Percentiles rank a stretch among this genome's conserved stretches.
These are phyloP conservation scores for Acanthopleura granulata DNA, from an alignment of 2,888 invertebrate species.

Conservation along the genomic window DNA sequence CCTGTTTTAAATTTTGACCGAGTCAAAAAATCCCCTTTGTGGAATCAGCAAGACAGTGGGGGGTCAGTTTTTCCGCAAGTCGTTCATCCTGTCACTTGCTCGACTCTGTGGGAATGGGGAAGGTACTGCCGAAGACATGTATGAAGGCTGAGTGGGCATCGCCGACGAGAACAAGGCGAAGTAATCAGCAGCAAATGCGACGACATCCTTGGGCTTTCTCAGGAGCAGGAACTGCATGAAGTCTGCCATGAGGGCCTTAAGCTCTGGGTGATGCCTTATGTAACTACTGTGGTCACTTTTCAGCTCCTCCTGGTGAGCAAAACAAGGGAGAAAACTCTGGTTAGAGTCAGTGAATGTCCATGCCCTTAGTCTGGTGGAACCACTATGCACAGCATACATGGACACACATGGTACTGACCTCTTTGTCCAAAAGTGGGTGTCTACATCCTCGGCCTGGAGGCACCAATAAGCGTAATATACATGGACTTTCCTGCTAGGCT, in stretches of 20 bases:
- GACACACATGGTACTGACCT: too few species aligned
- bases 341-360: too few species aligned
- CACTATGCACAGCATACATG: too few species aligned
- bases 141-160: slow-evolving; percentile 55
- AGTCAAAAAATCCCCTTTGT: too few species aligned
- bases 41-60: neutral
- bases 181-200: slow-evolving; percentile 67
- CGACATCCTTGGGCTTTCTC: slow-evolving; percentile 67
- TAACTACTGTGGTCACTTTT: slow-evolving; percentile 65
- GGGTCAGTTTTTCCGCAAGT: neutral
- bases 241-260: slow-evolving; percentile 67
- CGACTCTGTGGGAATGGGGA: slow-evolving; percentile 53
- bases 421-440: too few species aligned
- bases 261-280: slow-evolving; percentile 67
- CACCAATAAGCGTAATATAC: too few species aligned
- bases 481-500: too few species aligned
- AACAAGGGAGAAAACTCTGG: slow-evolving; percentile 17
- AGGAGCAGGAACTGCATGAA: slow-evolving; percentile 68
- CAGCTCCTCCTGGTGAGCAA: slow-evolving; percentile 60
- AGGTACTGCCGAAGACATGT: slow-evolving; percentile 53
- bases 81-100: slow-evolving; percentile 13
- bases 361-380: too few species aligned
- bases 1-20: too few species aligned
- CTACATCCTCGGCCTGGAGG: too few species aligned
- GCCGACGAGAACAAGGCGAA: slow-evolving; percentile 65